Base-by-base conservation (phyloP, 2,113 vertebrate genomes). In the Lasiurus cinereus region DNA sequence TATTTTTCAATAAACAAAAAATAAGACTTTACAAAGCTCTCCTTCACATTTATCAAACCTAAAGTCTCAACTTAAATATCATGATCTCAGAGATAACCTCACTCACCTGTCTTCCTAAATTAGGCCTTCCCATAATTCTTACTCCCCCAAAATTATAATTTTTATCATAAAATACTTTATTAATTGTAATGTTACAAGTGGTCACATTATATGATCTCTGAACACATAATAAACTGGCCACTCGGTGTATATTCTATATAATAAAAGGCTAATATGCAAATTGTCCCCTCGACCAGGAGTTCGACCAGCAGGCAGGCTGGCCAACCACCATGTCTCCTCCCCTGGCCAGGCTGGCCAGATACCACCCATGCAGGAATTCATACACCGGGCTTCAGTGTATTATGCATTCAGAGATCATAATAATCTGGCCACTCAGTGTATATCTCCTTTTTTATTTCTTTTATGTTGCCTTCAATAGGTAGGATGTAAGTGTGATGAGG, bases 391-490 rank as follows among this genome's bases (percentile, higher is more conserved):
- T 12, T 50, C 12, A 39, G 39, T 39, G 39, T 50, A 52, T 52
- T 52, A 52, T 16, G 14, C 50, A 52, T 52, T 52, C 50, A 52
- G 50, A 16, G 50, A 52, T 16, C 14, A 52, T 52, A 52, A 52
- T 52, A 52, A 52, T 52, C 50, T 52, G 50, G 15, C 50, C 14
- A 52, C 15, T 52, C 50, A 52, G 50, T 54, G 16, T 54, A 19
- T 15, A 76, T 83, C n/a, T 78, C 3, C 24, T 79, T 85, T 85
- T 90, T 83, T 95, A 31, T 72, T 69, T 76, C 36, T 88, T 80
- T 84, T 39, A 56, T 79, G 5, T 14, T 87, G 1, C 79, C 6
- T 88, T n/a, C 14, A 80, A 3, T 66, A 70, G 39, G 22, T 48
- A 83, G 27, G 43, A 67, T 80, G 6, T 79, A 43, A 78, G 5